phyloP scores from a whole-genome alignment of 2,113 vertebrate genomes.

The Bubo scandiacus region DNA sequence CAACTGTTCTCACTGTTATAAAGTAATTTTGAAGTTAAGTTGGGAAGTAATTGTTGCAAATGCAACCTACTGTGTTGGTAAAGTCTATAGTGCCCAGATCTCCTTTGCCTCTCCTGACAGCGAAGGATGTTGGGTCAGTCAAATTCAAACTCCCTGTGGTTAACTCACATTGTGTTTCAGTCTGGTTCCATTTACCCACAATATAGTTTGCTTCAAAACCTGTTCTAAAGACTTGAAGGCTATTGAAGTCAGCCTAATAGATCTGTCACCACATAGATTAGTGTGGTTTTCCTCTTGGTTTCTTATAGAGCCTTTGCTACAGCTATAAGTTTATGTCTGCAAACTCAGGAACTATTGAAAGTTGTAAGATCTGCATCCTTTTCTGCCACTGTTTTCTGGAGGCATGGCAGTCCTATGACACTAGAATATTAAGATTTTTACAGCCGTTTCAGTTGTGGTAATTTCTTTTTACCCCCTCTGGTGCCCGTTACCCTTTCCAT shows the following conservation, averaged over 20 bases:
- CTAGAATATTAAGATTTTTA: not conserved
- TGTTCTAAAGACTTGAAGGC: not conserved
- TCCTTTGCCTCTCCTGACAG: not conserved
- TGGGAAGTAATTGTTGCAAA: not conserved
- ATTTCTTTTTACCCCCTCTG: not conserved
- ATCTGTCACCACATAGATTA: not conserved
- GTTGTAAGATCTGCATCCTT: not conserved
- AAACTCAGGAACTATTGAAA: not conserved
- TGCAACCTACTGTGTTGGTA: not conserved
- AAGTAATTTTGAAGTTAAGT: not conserved
- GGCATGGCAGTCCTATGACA: not conserved
- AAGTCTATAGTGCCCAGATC: not conserved
- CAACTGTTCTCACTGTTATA: not conserved
- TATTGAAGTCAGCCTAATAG: not conserved
- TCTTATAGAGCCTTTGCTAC: not conserved
- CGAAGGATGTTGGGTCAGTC: not conserved
- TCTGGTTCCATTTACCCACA: not conserved
- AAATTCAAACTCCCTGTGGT: not conserved
- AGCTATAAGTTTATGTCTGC: not conserved
- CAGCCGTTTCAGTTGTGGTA: not conserved
- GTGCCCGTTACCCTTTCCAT: not conserved
- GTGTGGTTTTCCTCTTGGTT: not conserved
- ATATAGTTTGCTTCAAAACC: not conserved
- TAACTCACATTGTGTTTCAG: not conserved
- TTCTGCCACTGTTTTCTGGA: not conserved